phyloP scores from a whole-genome alignment of 2,888 invertebrate genomes.

The Sussaba pulchella region DNA sequence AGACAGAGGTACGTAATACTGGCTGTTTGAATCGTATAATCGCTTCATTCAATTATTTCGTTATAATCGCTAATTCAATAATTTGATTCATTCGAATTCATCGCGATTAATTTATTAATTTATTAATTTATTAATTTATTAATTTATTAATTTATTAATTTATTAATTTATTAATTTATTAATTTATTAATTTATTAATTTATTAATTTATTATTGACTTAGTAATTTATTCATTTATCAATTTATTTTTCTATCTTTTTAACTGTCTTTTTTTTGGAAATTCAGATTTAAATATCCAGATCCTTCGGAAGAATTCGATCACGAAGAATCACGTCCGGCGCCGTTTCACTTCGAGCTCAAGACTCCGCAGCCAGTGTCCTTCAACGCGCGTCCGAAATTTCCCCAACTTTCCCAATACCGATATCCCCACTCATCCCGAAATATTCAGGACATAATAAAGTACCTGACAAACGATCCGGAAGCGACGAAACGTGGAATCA shows the following conservation, averaged over 20 bases:
- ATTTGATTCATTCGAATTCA: no score
- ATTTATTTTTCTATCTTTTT: not conserved
- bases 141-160: no score
- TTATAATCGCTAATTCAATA: no score
- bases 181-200: not conserved
- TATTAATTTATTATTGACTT: no score
- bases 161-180: not conserved
- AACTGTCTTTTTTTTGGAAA: conserved; percentile 32
- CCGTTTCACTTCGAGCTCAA: conserved; percentile 85
- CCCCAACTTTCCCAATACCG: conserved; percentile 82
- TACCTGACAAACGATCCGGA: conserved; percentile 77
- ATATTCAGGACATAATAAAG: conserved; percentile 83
- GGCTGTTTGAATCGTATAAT: no score
- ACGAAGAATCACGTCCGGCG: conserved; percentile 85
- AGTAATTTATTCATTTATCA: no score
- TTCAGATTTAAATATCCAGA: conserved; percentile 74
- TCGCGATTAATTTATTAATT: not conserved
- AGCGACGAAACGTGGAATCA: conserved; percentile 78
- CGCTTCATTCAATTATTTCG: no score
- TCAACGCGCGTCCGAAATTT: conserved; percentile 78
- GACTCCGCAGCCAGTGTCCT: conserved; percentile 79
- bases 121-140: no score
- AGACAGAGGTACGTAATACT: conserved; percentile 74
- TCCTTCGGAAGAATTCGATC: conserved; percentile 70
- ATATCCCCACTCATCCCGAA: conserved; percentile 81